Evolutionary conservation across 2,888 invertebrate species (phyloP), one percentile per base, ranked within the genome.

Genomic region (Drosophila histrio): DNA sequence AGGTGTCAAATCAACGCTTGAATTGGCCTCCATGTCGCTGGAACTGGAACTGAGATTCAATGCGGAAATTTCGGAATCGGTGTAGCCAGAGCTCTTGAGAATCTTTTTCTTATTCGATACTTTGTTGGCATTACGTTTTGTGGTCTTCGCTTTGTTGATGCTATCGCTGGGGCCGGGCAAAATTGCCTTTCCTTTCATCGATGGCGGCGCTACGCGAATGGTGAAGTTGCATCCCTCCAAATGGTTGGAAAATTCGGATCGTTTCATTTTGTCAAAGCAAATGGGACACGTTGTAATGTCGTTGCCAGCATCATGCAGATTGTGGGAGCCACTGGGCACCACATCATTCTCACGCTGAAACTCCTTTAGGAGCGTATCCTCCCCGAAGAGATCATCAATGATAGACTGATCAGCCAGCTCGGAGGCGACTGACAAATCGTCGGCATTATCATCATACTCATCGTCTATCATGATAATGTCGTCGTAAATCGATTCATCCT

Each of bases 261-360:
- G 90, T 22, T 79, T 85, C 77, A 92, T 78, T 41, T 89, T 90
- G 11, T 85, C 89, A 30, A 91, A 85, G 56, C 92, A 92, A 15
- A 92, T 89, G 0, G 92, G 91, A 56, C 92, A 92, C 0, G 73
- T 80, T 11, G 91, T 88, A 3, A 92, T 92, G 43, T 92, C 92
- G 38, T 89, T 87, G 11, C 70, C 54, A 0, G 80, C 75, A 74
- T 90, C 65, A 4, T 76, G 62, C 9, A 50, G 39, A 54, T 75
- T 58, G 0, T 77, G 74, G 0, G 91, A 90, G 5, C 88, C 76
- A 0, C 77, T 68, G 2, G 89, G 83, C 19, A 78, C 57, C 5
- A 90, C 81, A 60, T 89, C 88, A 26, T 91, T 92, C 44, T 91
- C 88, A 2, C 66, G 74, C 32, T 90, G 88, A 34, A 91, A 92